A percentile compares a stretch with the other conserved stretches of the same genome.
These are phyloP conservation scores for Flabesymbios commensalis DNA, from an alignment of 2,888 invertebrate species.

Conservation along the genomic window DNA sequence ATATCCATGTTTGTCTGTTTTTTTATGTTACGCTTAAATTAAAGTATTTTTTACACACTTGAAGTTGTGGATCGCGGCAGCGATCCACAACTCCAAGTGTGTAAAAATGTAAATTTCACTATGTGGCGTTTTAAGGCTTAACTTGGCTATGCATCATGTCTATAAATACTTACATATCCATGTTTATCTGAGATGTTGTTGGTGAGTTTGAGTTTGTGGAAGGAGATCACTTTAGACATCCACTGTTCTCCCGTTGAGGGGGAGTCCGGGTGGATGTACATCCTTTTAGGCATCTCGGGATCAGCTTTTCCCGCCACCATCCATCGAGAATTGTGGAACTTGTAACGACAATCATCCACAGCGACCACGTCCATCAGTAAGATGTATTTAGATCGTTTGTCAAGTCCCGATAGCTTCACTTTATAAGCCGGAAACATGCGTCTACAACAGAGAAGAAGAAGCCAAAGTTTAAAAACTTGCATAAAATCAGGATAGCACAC, in stretches of 20 bases:
- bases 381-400: slow-evolving; percentile 98
- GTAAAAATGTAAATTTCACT: too few species aligned
- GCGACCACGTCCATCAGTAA: slow-evolving; percentile 97
- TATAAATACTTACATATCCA: slow-evolving; percentile 35
- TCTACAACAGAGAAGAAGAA: too few species aligned
- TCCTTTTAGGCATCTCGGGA: slow-evolving; percentile 83
- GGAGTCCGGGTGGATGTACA: slow-evolving; percentile 98
- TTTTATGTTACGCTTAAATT: too few species aligned
- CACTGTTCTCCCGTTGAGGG: slow-evolving; percentile 97
- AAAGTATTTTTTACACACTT: too few species aligned
- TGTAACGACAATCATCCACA: slow-evolving; percentile 84
- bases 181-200: slow-evolving; percentile 98
- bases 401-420: slow-evolving; percentile 95
- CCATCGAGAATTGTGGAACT: slow-evolving; percentile 65
- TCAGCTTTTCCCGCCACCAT: slow-evolving; percentile 78
- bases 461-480: too few species aligned
- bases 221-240: slow-evolving; percentile 99
- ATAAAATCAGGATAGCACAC: too few species aligned
- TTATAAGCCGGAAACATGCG: slow-evolving; percentile 99
- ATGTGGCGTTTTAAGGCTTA: too few species aligned
- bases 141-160: too few species aligned
- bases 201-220: slow-evolving; percentile 98
- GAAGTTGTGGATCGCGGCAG: too few species aligned
- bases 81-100: too few species aligned
- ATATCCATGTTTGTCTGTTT: too few species aligned